These are phyloP conservation scores for Drosophila biarmipes DNA, from an alignment of 1,140 invertebrate genomes.

Conservation along the genomic window DNA sequence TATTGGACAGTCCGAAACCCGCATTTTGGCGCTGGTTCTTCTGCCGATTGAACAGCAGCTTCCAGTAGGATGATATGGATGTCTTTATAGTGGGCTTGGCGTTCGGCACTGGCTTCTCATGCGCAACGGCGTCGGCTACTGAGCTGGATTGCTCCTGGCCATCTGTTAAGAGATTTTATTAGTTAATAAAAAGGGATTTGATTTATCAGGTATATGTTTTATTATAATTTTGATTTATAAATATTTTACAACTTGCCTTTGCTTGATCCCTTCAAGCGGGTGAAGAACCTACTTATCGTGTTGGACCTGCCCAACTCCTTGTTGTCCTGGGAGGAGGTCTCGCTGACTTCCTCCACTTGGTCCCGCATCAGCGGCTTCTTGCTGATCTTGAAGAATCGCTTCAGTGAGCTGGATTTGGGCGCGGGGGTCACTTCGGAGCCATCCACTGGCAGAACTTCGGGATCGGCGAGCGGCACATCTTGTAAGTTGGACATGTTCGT, in stretches of 20 bases:
- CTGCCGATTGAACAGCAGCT: constrained; percentile 56
- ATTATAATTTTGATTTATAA: no score
- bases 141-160: background rate
- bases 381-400: constrained; percentile 67
- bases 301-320: constrained; percentile 24
- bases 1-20: background rate
- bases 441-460: constrained; percentile 15
- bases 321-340: background rate
- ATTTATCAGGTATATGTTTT: no score
- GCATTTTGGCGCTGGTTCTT: constrained; percentile 26
- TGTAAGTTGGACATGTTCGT: constrained; percentile 60
- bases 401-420: constrained; percentile 38
- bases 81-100: constrained; percentile 42
- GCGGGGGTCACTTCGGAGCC: constrained; percentile 5
- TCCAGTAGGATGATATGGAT: constrained; percentile 65
- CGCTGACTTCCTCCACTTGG: constrained; percentile 12
- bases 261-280: constrained; percentile 19
- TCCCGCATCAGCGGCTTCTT: constrained; percentile 32
- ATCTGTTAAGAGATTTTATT: constrained; percentile 17
- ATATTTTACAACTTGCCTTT: constrained; percentile 30
- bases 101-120: constrained; percentile 26
- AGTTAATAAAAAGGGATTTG: background rate
- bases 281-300: constrained; percentile 38
- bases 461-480: constrained; percentile 52
- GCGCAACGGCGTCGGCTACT: background rate